phyloP scores from a whole-genome alignment of 1,140 invertebrate genomes.

The Tachypleus tridentatus region DNA sequence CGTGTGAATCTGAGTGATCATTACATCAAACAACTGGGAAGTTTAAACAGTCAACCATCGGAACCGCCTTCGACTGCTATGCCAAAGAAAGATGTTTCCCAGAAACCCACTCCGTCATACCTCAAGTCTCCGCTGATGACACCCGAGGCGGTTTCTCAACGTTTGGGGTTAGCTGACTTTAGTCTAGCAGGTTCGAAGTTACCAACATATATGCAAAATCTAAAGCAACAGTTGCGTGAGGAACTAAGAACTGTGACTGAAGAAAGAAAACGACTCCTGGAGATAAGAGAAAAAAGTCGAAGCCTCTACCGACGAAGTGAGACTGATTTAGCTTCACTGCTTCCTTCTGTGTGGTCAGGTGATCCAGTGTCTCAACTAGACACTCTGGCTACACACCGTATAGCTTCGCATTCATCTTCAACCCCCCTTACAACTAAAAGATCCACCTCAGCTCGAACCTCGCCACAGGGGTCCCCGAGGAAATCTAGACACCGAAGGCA shows the following conservation, averaged over 20 bases:
- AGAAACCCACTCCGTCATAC: too few species aligned
- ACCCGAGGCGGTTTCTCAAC: background rate
- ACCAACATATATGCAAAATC: conserved; percentile 40
- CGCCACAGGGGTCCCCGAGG: conserved; percentile 32
- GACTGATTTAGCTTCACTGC: conserved; percentile 24
- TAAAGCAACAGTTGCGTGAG: conserved; percentile 43
- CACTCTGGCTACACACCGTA: background rate
- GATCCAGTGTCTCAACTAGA: background rate
- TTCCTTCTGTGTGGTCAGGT: conserved; percentile 15
- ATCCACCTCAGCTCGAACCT: conserved; percentile 22
- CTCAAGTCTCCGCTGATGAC: too few species aligned
- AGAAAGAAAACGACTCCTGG: conserved; percentile 33
- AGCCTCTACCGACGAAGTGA: conserved; percentile 5
- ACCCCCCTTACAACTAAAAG: background rate
- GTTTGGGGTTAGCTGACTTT: conserved; percentile 5
- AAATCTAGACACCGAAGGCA: conserved; percentile 38
- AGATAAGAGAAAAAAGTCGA: conserved; percentile 29
- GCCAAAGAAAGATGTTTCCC: too few species aligned
- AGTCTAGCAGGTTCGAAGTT: conserved; percentile 6
- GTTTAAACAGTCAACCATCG: too few species aligned
- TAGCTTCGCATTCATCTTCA: too few species aligned
- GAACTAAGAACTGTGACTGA: conserved; percentile 39
- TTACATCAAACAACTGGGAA: too few species aligned
- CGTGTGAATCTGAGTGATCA: too few species aligned
- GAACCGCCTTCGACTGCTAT: too few species aligned